Evolutionary conservation across 1,140 invertebrate genomes (phyloP).

Genomic region (Theocolax elegans): DNA sequence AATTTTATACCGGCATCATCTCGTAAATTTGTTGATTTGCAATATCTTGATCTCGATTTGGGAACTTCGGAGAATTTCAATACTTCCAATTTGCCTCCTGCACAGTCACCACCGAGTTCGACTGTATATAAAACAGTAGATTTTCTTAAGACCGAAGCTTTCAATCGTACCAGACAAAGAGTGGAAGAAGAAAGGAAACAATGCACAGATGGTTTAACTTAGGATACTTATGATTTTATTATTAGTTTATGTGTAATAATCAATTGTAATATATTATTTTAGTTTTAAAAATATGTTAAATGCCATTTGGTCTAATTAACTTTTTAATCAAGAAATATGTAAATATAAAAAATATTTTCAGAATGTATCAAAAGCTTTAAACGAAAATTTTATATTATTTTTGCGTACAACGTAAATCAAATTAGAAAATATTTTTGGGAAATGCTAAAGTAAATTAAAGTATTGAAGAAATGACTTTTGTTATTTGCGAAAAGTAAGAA

Average conservation of each 20-base stretch:
- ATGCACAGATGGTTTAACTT: constrained; percentile 60
- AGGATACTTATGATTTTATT: too few species aligned
- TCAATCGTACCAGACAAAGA: constrained; percentile 86
- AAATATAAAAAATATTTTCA: background rate
- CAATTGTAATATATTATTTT: too few species aligned
- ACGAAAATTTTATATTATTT: background rate
- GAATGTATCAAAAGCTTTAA: background rate
- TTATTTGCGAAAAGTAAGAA: background rate
- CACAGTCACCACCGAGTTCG: constrained; percentile 65
- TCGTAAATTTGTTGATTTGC: constrained; percentile 59
- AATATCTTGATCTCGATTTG: constrained; percentile 83
- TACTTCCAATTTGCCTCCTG: constrained; percentile 53
- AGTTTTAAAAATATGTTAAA: too few species aligned
- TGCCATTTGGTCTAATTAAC: too few species aligned
- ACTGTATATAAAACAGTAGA: constrained; percentile 91
- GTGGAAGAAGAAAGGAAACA: constrained; percentile 74
- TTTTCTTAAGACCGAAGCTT: constrained; percentile 91
- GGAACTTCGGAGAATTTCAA: constrained; percentile 62
- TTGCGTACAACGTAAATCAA: background rate
- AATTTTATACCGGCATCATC: constrained; percentile 60
- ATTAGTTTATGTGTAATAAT: too few species aligned
- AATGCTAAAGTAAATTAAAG: too few species aligned
- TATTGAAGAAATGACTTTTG: too few species aligned
- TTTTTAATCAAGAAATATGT: too few species aligned
- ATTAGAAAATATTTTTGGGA: too few species aligned